Conservation (phyloP, 2,888 invertebrate species). For the Macrophya alboannulata region DNA sequence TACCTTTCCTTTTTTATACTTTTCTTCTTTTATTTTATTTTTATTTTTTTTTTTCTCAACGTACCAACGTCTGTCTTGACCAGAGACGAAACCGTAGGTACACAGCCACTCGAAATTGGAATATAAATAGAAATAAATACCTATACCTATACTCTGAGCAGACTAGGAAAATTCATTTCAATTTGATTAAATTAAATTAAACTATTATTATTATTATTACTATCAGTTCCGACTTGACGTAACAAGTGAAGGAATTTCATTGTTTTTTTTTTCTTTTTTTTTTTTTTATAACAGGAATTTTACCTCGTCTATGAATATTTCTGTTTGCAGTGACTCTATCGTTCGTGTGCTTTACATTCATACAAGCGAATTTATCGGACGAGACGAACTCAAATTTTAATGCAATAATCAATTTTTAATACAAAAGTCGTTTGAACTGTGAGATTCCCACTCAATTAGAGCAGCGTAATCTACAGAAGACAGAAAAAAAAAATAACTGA, state of each 20-base stretch:
- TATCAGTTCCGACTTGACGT: not conserved
- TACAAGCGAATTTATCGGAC: too few relatives aligned
- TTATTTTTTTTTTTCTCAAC: not conserved
- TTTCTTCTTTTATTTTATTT: not conserved
- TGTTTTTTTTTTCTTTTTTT: too few relatives aligned
- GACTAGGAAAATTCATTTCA: not conserved
- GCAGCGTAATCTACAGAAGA: too few relatives aligned
- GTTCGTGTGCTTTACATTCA: too few relatives aligned
- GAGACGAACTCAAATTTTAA: too few relatives aligned
- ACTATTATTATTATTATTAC: not conserved
- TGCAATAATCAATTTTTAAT: too few relatives aligned
- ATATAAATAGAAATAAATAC: not conserved
- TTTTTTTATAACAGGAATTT: too few relatives aligned
- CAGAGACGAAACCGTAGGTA: not conserved
- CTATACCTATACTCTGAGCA: not conserved
- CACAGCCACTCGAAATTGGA: not conserved
- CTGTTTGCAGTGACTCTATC: too few relatives aligned
- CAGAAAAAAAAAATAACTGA: too few relatives aligned
- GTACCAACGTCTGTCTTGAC: constrained; percentile 7
- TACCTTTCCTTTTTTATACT: not conserved
- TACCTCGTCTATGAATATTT: not conserved
- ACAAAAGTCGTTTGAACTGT: too few relatives aligned
- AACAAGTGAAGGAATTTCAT: not conserved
- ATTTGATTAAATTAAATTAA: not conserved
- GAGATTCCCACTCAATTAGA: too few relatives aligned